These are phyloP conservation scores for Pteruthius melanotis DNA, from an alignment of 2,113 vertebrate species.

Conservation along the genomic window DNA sequence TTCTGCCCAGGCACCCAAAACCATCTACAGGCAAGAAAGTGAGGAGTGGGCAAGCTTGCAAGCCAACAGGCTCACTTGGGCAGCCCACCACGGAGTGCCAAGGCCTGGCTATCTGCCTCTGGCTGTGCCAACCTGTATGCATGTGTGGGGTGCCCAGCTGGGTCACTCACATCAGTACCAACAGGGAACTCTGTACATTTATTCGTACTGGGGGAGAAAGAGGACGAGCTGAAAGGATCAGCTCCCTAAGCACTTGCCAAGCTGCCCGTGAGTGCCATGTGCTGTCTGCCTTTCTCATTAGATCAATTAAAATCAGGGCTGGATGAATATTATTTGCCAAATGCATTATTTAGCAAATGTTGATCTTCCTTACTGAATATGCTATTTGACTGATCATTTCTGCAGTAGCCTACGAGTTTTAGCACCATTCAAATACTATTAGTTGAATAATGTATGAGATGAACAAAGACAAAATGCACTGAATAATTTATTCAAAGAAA, in stretches of 20 bases:
- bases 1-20: neutral
- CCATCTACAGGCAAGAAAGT: neutral
- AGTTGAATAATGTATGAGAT: conserved; percentile 41
- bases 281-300: neutral
- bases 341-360: conserved; percentile 48
- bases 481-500: conserved; percentile 56
- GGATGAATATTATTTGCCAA: conserved; percentile 2
- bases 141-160: neutral
- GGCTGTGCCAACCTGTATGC: neutral
- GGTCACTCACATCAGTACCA: fast-evolving
- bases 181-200: neutral
- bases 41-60: neutral
- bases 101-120: neutral
- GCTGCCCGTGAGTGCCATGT: neutral
- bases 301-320: neutral
- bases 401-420: neutral
- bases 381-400: conserved; percentile 9
- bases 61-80: fast-evolving
- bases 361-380: neutral
- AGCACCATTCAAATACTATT: neutral
- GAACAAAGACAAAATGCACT: conserved; percentile 40
- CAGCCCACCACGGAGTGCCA: neutral
- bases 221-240: neutral
- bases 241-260: neutral
- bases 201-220: neutral